These are phyloP conservation scores for Noctilio leporinus DNA, from an alignment of 2,113 vertebrate species.

Conservation along the genomic window DNA sequence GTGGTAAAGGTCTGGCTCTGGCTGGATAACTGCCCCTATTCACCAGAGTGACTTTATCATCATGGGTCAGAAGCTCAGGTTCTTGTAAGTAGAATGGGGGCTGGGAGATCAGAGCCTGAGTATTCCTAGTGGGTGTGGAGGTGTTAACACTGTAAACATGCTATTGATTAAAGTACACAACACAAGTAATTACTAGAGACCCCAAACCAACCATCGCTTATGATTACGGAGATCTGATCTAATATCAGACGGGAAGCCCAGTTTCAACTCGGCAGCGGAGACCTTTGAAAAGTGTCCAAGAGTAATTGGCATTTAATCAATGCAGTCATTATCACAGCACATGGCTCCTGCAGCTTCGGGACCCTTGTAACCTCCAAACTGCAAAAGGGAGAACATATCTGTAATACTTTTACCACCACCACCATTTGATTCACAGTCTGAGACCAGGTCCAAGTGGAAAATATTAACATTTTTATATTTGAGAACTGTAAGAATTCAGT, in stretches of 20 bases:
- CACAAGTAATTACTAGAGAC: constrained; percentile 39
- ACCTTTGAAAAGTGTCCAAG: constrained; percentile 31
- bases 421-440: background rate
- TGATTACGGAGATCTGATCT: constrained; percentile 35
- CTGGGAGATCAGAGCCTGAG: background rate
- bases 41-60: constrained; percentile 5
- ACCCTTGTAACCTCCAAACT: background rate
- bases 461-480: constrained; percentile 19
- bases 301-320: constrained; percentile 54
- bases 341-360: background rate
- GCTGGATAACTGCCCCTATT: background rate
- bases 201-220: constrained; percentile 1
- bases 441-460: background rate
- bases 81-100: background rate
- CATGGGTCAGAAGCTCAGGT: constrained; percentile 16
- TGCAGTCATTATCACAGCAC: background rate
- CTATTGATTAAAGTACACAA: constrained; percentile 29
- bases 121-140: constrained; percentile 12
- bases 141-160: background rate
- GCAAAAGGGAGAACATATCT: background rate
- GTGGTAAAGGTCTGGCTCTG: background rate
- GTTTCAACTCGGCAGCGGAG: background rate
- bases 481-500: background rate
- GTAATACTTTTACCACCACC: background rate
- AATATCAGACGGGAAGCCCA: constrained; percentile 25